Base-by-base conservation (phyloP, 2,113 vertebrate species). In the Electrona antarctica region DNA sequence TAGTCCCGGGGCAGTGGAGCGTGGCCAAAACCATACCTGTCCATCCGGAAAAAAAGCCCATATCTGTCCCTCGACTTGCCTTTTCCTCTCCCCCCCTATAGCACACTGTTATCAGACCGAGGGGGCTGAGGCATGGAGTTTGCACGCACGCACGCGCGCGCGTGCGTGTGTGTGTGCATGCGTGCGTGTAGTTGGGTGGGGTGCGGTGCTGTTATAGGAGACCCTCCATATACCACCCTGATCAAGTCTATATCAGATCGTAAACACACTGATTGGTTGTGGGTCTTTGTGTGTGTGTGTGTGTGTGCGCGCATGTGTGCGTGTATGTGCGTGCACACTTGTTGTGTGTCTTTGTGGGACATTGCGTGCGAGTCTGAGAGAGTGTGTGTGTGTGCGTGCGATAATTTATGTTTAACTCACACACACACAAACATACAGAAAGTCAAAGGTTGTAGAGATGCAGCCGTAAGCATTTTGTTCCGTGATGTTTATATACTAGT, bases 31-130 rank as follows among this genome's bases (percentile, higher is more conserved):
- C 86, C 89, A 73, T 77, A 84, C 79, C 79, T 86, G 90, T 80
- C 90, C 90, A 90, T 83, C 87, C 80, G 85, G 84, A 81, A 85
- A 82, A 66, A 79, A 81, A 77, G 60, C 41, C 41, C 61, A 82
- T 58, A 89, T 85, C 86, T 84, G 82, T 87, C 79, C 84, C 79
- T 85, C 83, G 46, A 41, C 60, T 14, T 46, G 9, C 58, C 41
- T 15, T 46, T n/a, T 41, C 41, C 12, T 61, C 60, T 46, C 45
- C 47, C n/a, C 49, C 71, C 41, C 68, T 13, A 33, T 72, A 78
- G 68, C 64, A 21, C 0, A 45, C 65, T 54, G 79, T 84, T 89
- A 90, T 90, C 87, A 81, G 84, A 80, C 81, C 68, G 7, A 74
- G 59, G 48, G 69, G 33, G 74, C 75, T 75, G 73, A 60, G 49